Evolutionary conservation across 2,113 vertebrate genomes (phyloP).

Genomic region (Parotia lawesii): DNA sequence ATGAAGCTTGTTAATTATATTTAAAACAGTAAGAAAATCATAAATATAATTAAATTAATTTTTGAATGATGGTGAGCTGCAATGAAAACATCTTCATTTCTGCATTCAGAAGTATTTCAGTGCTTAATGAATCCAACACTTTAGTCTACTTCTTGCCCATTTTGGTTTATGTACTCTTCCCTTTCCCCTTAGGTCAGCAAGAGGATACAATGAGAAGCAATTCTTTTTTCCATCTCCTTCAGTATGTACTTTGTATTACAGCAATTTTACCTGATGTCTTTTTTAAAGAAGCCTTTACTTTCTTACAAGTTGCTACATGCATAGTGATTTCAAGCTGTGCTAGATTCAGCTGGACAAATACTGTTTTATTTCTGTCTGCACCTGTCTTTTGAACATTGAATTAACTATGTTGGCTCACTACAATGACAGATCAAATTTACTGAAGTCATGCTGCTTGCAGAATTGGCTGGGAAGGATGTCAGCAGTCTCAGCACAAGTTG

Average conservation of each 20-base stretch:
- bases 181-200: neutral
- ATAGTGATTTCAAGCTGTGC: neutral
- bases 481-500: neutral
- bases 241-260: neutral
- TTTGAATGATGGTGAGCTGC: neutral
- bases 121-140: neutral
- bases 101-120: neutral
- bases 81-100: neutral
- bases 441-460: neutral
- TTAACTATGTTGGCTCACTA: slow-evolving; percentile 3
- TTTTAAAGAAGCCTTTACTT: neutral
- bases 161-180: neutral
- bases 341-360: slow-evolving; percentile 20
- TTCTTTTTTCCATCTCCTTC: neutral
- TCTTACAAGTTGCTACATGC: neutral
- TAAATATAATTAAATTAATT: neutral
- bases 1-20: neutral
- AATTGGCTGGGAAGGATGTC: neutral
- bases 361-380: slow-evolving; percentile 62
- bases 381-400: slow-evolving; percentile 51
- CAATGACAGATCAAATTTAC: slow-evolving; percentile 25
- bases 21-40: neutral
- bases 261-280: neutral
- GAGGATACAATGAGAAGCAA: neutral
- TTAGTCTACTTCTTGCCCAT: neutral